Percentiles rank a stretch among this genome's conserved stretches.
Conservation (phyloP, 2,888 invertebrate species). For the Anarsia innoxiella region DNA sequence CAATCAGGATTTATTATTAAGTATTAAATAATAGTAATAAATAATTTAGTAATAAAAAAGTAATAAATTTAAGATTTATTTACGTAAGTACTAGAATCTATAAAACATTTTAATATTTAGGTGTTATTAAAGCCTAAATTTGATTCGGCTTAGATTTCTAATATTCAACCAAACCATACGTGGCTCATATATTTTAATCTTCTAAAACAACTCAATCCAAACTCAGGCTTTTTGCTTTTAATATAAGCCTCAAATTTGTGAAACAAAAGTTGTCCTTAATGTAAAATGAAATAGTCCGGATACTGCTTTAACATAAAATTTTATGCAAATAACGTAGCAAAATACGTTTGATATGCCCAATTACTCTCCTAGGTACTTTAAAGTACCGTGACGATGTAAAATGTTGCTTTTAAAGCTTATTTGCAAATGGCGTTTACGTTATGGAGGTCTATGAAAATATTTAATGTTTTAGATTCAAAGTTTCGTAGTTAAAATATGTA, state of each 20-base stretch:
- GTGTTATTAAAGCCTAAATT: background rate
- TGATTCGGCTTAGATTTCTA: background rate
- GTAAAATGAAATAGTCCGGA: slow-evolving; percentile 22
- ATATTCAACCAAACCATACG: background rate
- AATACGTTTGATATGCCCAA: slow-evolving; percentile 43
- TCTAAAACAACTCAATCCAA: no score
- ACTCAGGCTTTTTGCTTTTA: no score
- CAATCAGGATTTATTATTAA: no score
- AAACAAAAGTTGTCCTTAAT: no score
- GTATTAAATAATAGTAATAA: no score
- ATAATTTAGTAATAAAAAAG: no score
- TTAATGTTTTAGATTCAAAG: no score
- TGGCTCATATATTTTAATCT: slow-evolving; percentile 1
- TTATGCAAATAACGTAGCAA: slow-evolving; percentile 38
- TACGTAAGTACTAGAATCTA: no score
- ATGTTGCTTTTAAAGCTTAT: slow-evolving; percentile 29
- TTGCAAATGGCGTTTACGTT: background rate
- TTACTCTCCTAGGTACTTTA: slow-evolving; percentile 40
- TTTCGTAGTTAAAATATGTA: no score
- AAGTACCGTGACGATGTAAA: slow-evolving; percentile 27
- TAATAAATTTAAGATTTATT: no score
- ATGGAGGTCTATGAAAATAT: no score
- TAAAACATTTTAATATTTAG: background rate
- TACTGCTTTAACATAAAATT: slow-evolving; percentile 36
- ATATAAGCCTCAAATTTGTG: no score